A percentile compares a stretch with the other conserved stretches of the same genome.
phyloP scores from a whole-genome alignment of 2,113 vertebrate species.

The Stictonetta naevosa region DNA sequence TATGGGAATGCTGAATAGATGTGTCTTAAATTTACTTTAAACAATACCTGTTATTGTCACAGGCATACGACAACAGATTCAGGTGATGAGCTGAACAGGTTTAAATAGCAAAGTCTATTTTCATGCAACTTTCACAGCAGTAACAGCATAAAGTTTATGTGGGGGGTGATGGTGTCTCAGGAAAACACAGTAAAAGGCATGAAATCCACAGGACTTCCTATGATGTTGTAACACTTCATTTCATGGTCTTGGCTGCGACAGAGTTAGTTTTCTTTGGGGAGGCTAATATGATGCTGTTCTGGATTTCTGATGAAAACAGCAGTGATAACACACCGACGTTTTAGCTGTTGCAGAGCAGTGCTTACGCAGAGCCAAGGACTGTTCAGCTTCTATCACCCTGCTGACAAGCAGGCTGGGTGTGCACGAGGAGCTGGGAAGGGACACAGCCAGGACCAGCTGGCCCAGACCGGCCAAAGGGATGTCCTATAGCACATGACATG shows the following conservation, averaged over 20 bases:
- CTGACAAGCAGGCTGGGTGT: too few species aligned
- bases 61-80: neutral
- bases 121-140: neutral
- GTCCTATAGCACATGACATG: neutral
- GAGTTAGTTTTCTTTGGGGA: neutral
- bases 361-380: neutral
- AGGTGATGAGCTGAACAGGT: neutral
- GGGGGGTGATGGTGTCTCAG: neutral
- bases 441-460: neutral
- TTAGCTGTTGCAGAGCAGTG: neutral
- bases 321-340: neutral
- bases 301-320: neutral
- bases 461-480: neutral
- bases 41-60: neutral
- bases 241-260: neutral
- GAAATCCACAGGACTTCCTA: neutral
- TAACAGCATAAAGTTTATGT: neutral
- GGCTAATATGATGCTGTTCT: too few species aligned
- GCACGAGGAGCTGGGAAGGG: neutral
- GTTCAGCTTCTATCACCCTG: neutral
- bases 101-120: neutral
- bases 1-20: neutral
- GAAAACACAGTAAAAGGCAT: neutral
- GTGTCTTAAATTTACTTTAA: neutral
- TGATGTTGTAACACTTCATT: neutral